Evolutionary conservation across 1,140 invertebrate species (phyloP), one percentile per base, ranked within the genome.

Genomic region (Apolygus lucorum): DNA sequence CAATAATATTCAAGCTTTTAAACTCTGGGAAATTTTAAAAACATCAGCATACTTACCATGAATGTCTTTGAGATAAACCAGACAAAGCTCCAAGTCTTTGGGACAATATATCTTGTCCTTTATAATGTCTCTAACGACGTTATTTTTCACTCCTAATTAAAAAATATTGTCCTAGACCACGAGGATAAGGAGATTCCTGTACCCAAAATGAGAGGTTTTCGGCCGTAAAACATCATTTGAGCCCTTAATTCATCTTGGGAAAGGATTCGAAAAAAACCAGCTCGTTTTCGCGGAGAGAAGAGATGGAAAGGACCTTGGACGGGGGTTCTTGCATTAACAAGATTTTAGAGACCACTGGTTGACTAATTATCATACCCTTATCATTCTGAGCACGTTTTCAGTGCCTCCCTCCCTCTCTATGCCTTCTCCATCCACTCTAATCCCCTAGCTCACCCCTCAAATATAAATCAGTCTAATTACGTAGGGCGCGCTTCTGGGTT

Each of bases 271-370:
- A n/a, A n/a, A n/a, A n/a, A n/a, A n/a, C n/a, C n/a, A n/a, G n/a
- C n/a, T 17, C 34, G 4, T 17, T 42, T 42, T 42, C 34, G 34
- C 34, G 34, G 17, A 42, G 34, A 42, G 17, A n/a, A n/a, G n/a
- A n/a, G 34, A 42, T 8, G 17, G 17, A 42, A 42, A 42, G 17
- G 17, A 42, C 17, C 4, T 42, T 17, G 34, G 34, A 17, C 34
- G 17, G 34, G 17, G 34, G 34, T 42, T 42, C 4, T 17, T 42
- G 34, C 34, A 42, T 59, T 59, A 59, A 59, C 54, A 59, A 59
- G 54, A 22, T 59, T 59, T 59, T 59, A 59, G 54, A 59, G 54
- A 59, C 54, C 54, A 59, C 54, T 59, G 54, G 54, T 59, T 59
- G 54, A 59, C 54, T 59, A 59, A 59, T 59, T 59, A 59, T 59